Evolutionary conservation across 2,888 invertebrate genomes (phyloP).

Genomic region (Cyaniris semiargus): DNA sequence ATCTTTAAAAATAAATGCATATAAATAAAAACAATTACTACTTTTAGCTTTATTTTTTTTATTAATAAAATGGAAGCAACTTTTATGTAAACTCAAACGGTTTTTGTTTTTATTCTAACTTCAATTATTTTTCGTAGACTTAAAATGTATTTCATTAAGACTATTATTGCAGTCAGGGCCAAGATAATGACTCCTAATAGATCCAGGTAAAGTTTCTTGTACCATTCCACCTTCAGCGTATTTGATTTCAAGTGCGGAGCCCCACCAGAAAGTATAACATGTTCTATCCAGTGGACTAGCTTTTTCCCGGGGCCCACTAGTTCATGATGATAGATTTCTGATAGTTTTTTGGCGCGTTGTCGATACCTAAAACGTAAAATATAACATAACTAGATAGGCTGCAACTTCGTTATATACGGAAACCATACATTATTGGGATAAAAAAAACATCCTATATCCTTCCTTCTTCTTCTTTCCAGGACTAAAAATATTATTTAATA

Average conservation of each 20-base stretch:
- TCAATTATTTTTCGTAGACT: background rate
- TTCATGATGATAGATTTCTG: constrained; percentile 44
- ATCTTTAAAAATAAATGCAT: too few species aligned
- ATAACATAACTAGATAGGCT: background rate
- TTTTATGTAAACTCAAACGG: background rate
- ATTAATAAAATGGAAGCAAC: background rate
- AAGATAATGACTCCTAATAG: constrained; percentile 19
- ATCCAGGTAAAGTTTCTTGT: constrained; percentile 42
- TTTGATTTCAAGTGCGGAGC: constrained; percentile 41
- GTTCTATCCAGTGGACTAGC: constrained; percentile 44
- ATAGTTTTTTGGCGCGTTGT: constrained; percentile 35
- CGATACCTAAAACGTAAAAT: constrained; percentile 34
- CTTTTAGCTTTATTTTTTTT: background rate
- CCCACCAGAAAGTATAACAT: constrained; percentile 42
- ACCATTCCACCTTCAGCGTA: constrained; percentile 36
- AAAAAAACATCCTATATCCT: too few species aligned
- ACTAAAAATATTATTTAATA: too few species aligned
- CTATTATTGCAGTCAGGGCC: constrained; percentile 11
- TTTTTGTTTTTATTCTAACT: constrained; percentile 17
- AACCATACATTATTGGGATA: too few species aligned
- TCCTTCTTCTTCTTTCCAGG: too few species aligned
- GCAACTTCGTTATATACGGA: too few species aligned
- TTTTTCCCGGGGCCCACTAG: constrained; percentile 40
- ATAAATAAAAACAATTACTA: background rate
- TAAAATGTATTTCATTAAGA: constrained; percentile 1